phyloP scores from a whole-genome alignment of 2,888 invertebrate genomes.

The Eurytoma adleriae region DNA sequence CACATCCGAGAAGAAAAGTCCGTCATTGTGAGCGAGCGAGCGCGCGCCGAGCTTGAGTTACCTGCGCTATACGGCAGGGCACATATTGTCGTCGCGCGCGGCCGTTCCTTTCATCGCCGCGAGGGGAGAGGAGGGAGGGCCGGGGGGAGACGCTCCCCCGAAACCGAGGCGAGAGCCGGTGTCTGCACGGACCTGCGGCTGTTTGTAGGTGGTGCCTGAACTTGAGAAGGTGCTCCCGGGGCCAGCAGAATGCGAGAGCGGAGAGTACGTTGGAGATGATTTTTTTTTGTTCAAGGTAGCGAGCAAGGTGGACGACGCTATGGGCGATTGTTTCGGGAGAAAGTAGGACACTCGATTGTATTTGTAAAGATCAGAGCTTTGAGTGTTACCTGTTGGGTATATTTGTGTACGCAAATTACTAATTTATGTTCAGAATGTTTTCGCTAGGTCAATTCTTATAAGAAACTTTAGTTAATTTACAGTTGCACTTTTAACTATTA shows the following conservation, averaged over 20 bases:
- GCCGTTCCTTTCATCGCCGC: slow-evolving; percentile 16
- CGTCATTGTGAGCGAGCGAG: slow-evolving; percentile 45
- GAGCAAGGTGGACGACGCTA: too few relatives aligned
- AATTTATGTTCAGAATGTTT: too few relatives aligned
- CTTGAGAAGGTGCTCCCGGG: slow-evolving; percentile 61
- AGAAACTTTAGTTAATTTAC: too few relatives aligned
- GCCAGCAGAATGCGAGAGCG: slow-evolving; percentile 5
- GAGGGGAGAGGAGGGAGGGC: not conserved
- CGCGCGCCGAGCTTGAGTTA: slow-evolving; percentile 59
- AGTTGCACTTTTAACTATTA: too few relatives aligned
- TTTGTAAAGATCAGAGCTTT: too few relatives aligned
- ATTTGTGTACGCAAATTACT: too few relatives aligned
- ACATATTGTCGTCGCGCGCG: slow-evolving; percentile 16
- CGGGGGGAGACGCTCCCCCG: slow-evolving; percentile 35
- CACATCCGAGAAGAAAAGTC: slow-evolving; percentile 28
- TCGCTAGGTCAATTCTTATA: too few relatives aligned
- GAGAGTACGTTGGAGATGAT: slow-evolving; percentile 4
- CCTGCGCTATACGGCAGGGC: slow-evolving; percentile 42
- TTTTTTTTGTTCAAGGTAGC: not conserved
- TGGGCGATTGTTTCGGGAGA: too few relatives aligned
- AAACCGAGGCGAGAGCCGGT: slow-evolving; percentile 34
- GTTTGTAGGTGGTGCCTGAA: slow-evolving; percentile 66
- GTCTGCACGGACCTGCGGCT: slow-evolving; percentile 50
- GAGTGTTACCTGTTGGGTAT: too few relatives aligned
- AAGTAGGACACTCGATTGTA: too few relatives aligned